These are phyloP conservation scores for Chironomus riparius DNA, from an alignment of 2,888 invertebrate species.

Conservation along the genomic window DNA sequence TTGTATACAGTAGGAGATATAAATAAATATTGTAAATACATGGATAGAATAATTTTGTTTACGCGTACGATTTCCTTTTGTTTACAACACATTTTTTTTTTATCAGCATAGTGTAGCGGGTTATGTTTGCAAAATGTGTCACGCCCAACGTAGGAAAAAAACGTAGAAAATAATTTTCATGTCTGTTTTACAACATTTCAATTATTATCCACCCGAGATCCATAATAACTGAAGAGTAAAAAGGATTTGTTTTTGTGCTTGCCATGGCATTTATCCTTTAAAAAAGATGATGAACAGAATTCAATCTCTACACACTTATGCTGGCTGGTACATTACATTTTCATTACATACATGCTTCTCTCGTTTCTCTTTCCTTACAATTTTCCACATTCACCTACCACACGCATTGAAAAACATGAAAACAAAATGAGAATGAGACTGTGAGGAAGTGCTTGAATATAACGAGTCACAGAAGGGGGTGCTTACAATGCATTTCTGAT, in stretches of 20 bases:
- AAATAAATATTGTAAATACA: not conserved
- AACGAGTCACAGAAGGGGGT: too few relatives aligned
- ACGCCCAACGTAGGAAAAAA: conserved; percentile 8
- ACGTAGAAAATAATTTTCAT: not conserved
- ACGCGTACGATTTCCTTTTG: not conserved
- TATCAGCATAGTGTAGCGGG: not conserved
- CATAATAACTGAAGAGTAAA: not conserved
- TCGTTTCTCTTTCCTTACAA: not conserved
- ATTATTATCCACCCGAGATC: not conserved
- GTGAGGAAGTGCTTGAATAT: too few relatives aligned
- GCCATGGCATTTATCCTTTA: not conserved
- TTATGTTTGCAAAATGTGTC: not conserved
- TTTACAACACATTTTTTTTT: not conserved
- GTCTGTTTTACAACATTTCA: not conserved
- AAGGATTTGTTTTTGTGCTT: not conserved
- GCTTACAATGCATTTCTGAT: too few relatives aligned
- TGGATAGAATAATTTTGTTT: not conserved
- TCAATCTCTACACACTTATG: too few relatives aligned
- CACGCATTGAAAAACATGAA: not conserved
- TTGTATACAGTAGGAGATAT: not conserved
- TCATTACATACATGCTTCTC: not conserved
- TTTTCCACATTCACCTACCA: not conserved
- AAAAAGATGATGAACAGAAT: not conserved
- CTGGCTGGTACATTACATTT: not conserved
- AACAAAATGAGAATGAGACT: too few relatives aligned